Conservation (phyloP, 2,113 vertebrate genomes). For the Phyllostomus discolor region DNA sequence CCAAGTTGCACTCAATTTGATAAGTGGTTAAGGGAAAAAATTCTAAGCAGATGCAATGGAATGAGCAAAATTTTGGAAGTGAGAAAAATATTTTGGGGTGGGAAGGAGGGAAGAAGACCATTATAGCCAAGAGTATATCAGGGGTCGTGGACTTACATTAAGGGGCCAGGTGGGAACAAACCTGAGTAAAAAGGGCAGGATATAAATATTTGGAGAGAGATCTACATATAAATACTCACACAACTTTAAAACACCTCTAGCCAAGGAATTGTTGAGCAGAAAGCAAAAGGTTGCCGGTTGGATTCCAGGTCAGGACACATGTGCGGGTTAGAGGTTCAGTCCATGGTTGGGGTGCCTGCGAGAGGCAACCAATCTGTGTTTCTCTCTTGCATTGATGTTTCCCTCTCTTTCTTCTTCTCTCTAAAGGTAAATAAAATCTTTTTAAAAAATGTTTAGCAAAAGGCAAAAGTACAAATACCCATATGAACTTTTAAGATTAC, state of each 20-base stretch:
- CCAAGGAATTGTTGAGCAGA: background rate
- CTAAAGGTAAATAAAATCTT: too few species aligned
- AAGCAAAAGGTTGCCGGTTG: too few species aligned
- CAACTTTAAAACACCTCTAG: slow-evolving; percentile 18
- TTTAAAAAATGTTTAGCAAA: background rate
- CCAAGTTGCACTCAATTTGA: background rate
- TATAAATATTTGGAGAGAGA: slow-evolving; percentile 15
- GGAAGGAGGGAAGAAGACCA: background rate
- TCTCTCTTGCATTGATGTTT: too few species aligned
- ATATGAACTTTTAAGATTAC: slow-evolving; percentile 8
- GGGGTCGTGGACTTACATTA: background rate
- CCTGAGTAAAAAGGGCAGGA: background rate
- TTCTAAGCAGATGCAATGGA: background rate
- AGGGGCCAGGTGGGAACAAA: background rate
- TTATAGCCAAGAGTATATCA: background rate
- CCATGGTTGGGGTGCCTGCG: too few species aligned
- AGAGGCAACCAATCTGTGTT: too few species aligned
- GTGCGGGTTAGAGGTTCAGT: too few species aligned
- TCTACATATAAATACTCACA: background rate
- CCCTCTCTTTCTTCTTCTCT: too few species aligned
- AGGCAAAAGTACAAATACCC: background rate
- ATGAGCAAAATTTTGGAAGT: background rate
- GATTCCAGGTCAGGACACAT: too few species aligned
- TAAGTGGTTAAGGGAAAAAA: background rate
- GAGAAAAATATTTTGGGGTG: background rate